Evolutionary conservation across 2,113 vertebrate species (phyloP).

Genomic region (Sylvicapra grimmia): DNA sequence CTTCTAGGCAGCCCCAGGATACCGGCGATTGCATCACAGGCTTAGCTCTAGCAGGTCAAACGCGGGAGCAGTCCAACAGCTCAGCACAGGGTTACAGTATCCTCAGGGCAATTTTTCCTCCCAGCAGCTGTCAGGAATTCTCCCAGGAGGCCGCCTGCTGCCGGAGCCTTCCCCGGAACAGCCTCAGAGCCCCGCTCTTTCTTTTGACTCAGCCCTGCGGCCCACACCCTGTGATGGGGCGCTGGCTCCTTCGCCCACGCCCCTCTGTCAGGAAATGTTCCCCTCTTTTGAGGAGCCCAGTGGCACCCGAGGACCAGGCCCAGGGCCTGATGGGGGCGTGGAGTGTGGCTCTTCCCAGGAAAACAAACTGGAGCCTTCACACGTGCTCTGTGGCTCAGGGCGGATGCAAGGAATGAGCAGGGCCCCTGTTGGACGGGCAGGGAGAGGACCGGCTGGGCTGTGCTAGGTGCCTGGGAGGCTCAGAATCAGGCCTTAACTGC

Average conservation of each 20-base stretch:
- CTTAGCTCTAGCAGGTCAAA: neutral
- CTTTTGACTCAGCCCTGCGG: neutral
- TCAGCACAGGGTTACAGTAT: neutral
- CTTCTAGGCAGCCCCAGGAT: neutral
- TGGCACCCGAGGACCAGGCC: neutral
- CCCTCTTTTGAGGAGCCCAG: neutral
- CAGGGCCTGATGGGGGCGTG: neutral
- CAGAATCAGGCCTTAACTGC: neutral
- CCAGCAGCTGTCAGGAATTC: neutral
- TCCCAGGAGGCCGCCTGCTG: neutral
- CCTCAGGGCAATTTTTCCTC: neutral
- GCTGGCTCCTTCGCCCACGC: neutral
- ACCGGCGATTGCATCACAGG: rapidly evolving
- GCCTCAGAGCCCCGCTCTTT: neutral
- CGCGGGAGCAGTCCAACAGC: neutral
- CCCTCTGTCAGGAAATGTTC: neutral
- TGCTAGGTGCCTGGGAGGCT: neutral
- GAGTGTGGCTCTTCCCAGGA: neutral
- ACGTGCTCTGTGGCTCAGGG: rapidly evolving
- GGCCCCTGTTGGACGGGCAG: rapidly evolving
- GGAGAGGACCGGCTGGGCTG: neutral
- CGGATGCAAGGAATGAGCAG: neutral
- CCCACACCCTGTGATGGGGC: neutral
- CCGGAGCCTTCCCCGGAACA: neutral
- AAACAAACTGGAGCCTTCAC: neutral